Evolutionary conservation across 2,797 vertebrate species (phyloP).

Genomic region (Sebastes nivosus): DNA sequence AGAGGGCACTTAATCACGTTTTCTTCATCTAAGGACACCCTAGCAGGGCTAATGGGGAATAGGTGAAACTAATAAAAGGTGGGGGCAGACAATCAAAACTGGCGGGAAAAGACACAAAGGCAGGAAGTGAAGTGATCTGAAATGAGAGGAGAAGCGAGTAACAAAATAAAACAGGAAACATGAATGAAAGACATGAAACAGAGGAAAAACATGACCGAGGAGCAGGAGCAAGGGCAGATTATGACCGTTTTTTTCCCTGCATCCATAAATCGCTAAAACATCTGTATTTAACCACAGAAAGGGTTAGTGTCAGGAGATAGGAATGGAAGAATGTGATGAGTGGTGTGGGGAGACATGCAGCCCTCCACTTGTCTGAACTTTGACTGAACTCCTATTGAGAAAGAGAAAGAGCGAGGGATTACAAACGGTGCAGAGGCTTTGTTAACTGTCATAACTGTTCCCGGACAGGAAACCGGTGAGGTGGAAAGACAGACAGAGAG

Average conservation of each 20-base stretch:
- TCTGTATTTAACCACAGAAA: background rate
- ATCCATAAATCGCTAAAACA: background rate
- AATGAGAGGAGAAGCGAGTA: background rate
- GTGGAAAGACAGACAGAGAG: constrained; percentile 17
- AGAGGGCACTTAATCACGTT: no score
- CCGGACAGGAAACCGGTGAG: constrained; percentile 27
- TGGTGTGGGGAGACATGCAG: background rate
- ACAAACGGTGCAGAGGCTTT: constrained; percentile 14
- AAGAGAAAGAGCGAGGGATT: constrained; percentile 24
- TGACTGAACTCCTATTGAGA: constrained; percentile 39
- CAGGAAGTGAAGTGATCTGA: background rate
- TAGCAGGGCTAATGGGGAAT: background rate
- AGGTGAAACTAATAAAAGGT: background rate
- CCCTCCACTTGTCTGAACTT: constrained; percentile 43
- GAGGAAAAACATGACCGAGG: background rate
- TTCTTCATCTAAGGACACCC: no score
- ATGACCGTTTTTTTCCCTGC: background rate
- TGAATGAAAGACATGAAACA: no score
- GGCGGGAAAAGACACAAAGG: background rate
- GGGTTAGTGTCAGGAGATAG: background rate
- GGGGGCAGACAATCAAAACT: no score
- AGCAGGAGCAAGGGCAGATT: background rate
- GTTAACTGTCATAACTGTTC: constrained; percentile 43
- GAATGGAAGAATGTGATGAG: background rate
- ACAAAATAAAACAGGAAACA: background rate